A percentile compares a stretch with the other conserved stretches of the same genome.
These are phyloP conservation scores for Dendronephthya gigantea DNA, from an alignment of 64 coral and sea anemone species.

Conservation along the genomic window DNA sequence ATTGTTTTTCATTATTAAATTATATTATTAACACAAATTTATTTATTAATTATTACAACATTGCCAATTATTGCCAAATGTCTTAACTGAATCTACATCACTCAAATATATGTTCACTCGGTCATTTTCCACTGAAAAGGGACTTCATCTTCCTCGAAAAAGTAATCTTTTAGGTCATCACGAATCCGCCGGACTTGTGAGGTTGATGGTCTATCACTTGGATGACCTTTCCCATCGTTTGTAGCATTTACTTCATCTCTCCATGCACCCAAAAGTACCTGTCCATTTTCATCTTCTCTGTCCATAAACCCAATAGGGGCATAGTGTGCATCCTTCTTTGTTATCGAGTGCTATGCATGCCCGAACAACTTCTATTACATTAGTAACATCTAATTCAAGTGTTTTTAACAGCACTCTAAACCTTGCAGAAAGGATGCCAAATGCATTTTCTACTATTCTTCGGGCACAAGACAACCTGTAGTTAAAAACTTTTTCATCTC, in stretches of 20 bases:
- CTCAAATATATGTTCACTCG: not conserved
- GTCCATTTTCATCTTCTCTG: constrained; percentile 21
- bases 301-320: constrained; percentile 6
- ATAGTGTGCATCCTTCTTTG: not conserved
- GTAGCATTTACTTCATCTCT: constrained; percentile 17
- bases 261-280: constrained; percentile 25
- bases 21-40: not conserved
- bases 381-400: not conserved
- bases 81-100: not conserved
- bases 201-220: constrained; percentile 31
- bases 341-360: not conserved
- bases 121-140: not conserved
- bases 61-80: not conserved
- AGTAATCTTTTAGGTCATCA: constrained; percentile 33
- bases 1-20: not conserved
- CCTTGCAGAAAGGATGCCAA: not conserved
- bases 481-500: not conserved
- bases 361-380: not conserved
- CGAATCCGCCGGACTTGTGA: constrained; percentile 18
- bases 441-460: not conserved
- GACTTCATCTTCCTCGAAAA: not conserved
- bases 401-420: not conserved
- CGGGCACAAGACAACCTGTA: not conserved
- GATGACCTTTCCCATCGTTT: not conserved
- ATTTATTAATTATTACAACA: not conserved